Percentiles rank a stretch among this genome's conserved stretches.
Conservation (phyloP, 2,888 invertebrate genomes). For the Antitype chi region DNA sequence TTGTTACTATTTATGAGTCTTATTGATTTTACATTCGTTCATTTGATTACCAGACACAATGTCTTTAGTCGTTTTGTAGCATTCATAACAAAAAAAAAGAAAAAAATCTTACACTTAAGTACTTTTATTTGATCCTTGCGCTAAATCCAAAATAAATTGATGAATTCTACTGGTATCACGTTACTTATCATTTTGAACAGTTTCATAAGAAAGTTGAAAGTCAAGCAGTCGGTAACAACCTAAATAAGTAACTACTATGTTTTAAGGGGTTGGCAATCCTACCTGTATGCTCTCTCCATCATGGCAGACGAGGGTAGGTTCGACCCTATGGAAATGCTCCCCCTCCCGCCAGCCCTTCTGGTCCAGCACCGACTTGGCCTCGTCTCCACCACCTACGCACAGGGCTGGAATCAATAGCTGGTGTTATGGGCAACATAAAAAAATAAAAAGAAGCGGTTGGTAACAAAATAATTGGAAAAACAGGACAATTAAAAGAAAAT, state of each 20-base stretch:
- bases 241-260: too few relatives aligned
- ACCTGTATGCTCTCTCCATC: conserved; percentile 99
- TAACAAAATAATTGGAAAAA: conserved; percentile 10
- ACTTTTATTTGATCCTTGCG: not conserved
- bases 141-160: too few relatives aligned
- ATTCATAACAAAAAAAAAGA: too few relatives aligned
- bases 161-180: too few relatives aligned
- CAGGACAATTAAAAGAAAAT: not conserved
- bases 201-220: too few relatives aligned
- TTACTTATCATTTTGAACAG: too few relatives aligned
- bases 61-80: too few relatives aligned
- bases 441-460: conserved; percentile 50
- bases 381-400: conserved; percentile 82
- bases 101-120: too few relatives aligned
- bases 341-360: conserved; percentile 93
- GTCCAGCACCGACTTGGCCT: conserved; percentile 91
- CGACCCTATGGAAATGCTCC: conserved; percentile 94
- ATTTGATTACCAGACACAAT: too few relatives aligned
- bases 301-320: conserved; percentile 95
- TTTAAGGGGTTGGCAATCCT: conserved; percentile 10
- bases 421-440: conserved; percentile 62
- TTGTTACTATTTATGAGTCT: not conserved
- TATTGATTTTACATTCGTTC: too few relatives aligned
- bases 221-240: too few relatives aligned
- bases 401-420: conserved; percentile 74